phyloP scores from a whole-genome alignment of 1,140 invertebrate species.

The Trichonephila clavata region DNA sequence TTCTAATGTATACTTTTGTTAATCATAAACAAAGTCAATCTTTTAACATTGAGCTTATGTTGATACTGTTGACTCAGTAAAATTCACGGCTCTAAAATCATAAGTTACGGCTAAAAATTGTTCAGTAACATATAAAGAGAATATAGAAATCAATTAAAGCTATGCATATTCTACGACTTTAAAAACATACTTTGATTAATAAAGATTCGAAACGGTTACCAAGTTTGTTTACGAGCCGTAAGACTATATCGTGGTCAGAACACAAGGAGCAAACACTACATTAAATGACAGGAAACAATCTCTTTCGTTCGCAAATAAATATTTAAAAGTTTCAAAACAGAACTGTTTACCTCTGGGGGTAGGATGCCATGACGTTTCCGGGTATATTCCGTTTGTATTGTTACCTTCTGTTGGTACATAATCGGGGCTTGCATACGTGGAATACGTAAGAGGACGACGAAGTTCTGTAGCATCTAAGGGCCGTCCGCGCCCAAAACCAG shows the following conservation, averaged over 20 bases:
- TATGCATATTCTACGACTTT: too few species aligned
- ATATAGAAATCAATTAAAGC: too few species aligned
- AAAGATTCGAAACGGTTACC: too few species aligned
- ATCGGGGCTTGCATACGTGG: slow-evolving; percentile 72
- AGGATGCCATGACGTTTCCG: slow-evolving; percentile 58
- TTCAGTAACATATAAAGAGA: too few species aligned
- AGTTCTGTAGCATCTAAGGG: slow-evolving; percentile 48
- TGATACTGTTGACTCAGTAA: too few species aligned
- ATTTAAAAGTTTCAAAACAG: neutral
- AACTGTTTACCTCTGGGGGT: slow-evolving; percentile 59
- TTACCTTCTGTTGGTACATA: slow-evolving; percentile 75
- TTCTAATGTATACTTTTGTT: too few species aligned
- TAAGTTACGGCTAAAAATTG: too few species aligned
- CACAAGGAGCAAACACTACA: neutral
- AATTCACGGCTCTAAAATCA: too few species aligned
- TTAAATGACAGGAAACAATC: neutral
- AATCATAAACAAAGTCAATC: too few species aligned
- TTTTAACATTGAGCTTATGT: too few species aligned
- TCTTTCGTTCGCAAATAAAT: neutral
- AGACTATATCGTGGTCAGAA: neutral
- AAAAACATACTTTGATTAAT: too few species aligned
- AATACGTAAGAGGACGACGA: slow-evolving; percentile 62
- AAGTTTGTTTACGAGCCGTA: neutral
- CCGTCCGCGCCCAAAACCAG: slow-evolving; percentile 63
- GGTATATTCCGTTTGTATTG: slow-evolving; percentile 70